Evolutionary conservation across 2,888 invertebrate species (phyloP), one percentile per base, ranked within the genome.

Genomic region (Eurytoma californica): DNA sequence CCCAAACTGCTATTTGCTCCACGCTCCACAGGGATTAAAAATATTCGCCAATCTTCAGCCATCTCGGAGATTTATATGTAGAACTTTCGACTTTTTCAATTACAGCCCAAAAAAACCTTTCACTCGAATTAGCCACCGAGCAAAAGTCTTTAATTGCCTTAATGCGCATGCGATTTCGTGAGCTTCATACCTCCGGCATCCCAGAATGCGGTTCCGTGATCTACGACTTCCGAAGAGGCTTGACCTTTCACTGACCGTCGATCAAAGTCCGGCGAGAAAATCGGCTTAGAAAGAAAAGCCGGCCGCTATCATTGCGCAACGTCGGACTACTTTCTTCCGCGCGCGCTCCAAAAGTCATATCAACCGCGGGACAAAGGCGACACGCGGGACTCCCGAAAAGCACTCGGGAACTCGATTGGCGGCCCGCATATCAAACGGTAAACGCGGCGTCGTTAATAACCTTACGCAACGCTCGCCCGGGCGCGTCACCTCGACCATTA

Each of bases 241-340:
- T n/a, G 55, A 55, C 55, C 12, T 55, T 55, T 63, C 18, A 16
- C 39, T 16, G 39, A 39, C 18, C 13, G 39, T 39, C 39, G 39
- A 16, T 16, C 0, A 39, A 9, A n/a, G 63, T 14, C 7, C 24
- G 7, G 3, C 24, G 24, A 18, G 49, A 60, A 58, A 58, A 47
- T 49, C 61, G 61, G 7, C 72, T 58, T 18, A 39, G 53, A 57
- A 53, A n/a, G n/a, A n/a, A 24, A 70, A 70, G 28, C 28, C 24
- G 49, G 18, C 13, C 14, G 1, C 20, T 4, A 18, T 9, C n/a
- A 58, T 75, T 75, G 60, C 67, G 58, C 66, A 75, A 75, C 60
- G 20, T 16, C 51, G 58, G 57, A 47, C 80, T 74, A 49, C 72
- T 67, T 72, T 60, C 67, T 72, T 77, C 61, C 72, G 24, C 24